These are phyloP conservation scores for Sitobion miscanthi DNA, from an alignment of 1,140 invertebrate genomes.

Conservation along the genomic window DNA sequence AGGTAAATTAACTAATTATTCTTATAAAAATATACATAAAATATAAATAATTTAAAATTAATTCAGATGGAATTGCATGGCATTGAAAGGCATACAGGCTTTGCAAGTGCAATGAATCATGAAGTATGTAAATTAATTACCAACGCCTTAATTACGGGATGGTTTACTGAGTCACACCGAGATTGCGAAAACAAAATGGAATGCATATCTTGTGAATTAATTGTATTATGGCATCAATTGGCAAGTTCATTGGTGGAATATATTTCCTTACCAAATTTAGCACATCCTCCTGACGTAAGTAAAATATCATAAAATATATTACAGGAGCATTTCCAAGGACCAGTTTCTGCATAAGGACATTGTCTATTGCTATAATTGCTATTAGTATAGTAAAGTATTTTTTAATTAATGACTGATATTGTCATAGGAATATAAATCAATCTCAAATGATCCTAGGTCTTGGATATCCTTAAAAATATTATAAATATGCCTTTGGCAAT, in stretches of 20 bases:
- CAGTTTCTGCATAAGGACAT: neutral
- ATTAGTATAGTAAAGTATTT: neutral
- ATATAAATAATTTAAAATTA: neutral
- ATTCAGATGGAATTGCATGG: conserved; percentile 89
- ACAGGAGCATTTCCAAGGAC: neutral
- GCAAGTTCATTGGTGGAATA: conserved; percentile 80
- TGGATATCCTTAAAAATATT: neutral
- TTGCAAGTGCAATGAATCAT: conserved; percentile 77
- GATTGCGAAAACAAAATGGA: conserved; percentile 65
- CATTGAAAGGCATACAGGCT: conserved; percentile 81
- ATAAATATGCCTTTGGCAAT: neutral
- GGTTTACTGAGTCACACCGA: conserved; percentile 67
- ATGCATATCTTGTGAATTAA: conserved; percentile 90
- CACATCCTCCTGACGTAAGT: conserved; percentile 79
- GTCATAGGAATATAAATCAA: neutral
- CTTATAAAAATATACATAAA: neutral
- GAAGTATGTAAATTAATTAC: conserved; percentile 81
- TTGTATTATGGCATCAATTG: conserved; percentile 92
- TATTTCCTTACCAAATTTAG: conserved; percentile 76
- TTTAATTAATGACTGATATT: neutral
- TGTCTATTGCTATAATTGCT: neutral
- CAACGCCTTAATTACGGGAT: conserved; percentile 79
- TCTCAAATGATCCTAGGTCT: neutral
- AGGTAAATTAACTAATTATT: conserved; percentile 67
- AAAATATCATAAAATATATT: neutral